Conservation (phyloP, 64 coral and sea anemone genomes). For the Montipora sp. region DNA sequence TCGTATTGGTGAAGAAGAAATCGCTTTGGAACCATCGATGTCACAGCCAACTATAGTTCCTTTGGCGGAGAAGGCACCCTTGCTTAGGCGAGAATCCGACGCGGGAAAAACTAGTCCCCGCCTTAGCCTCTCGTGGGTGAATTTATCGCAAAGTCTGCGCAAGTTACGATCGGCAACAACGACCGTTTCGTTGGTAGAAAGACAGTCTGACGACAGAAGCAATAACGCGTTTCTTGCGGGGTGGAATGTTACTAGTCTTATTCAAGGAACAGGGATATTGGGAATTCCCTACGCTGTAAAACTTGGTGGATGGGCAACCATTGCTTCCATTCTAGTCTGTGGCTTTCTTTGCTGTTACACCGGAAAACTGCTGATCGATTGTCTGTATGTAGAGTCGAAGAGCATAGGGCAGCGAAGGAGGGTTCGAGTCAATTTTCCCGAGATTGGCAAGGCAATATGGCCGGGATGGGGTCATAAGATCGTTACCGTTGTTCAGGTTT, state of each 20-base stretch:
- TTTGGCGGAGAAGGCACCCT: slow-evolving; percentile 1
- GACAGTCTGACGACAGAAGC: slow-evolving; percentile 70
- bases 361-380: slow-evolving; percentile 82
- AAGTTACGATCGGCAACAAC: slow-evolving; percentile 69
- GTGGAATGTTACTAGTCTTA: slow-evolving; percentile 91
- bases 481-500: slow-evolving; percentile 85
- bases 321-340: slow-evolving; percentile 60
- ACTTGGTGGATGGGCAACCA: slow-evolving; percentile 82
- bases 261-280: slow-evolving; percentile 88
- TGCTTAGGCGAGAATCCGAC: not conserved
- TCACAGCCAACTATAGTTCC: slow-evolving; percentile 28
- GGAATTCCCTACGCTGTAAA: slow-evolving; percentile 86
- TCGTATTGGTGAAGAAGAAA: slow-evolving; percentile 6
- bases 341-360: slow-evolving; percentile 88
- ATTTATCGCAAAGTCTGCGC: slow-evolving; percentile 53
- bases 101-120: slow-evolving; percentile 1
- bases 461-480: slow-evolving; percentile 85
- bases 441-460: slow-evolving; percentile 86
- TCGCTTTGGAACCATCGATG: not conserved
- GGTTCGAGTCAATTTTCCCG: slow-evolving; percentile 79
- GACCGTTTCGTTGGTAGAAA: slow-evolving; percentile 70
- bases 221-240: slow-evolving; percentile 79
- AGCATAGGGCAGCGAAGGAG: slow-evolving; percentile 74
- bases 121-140: slow-evolving; percentile 14
- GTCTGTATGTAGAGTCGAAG: slow-evolving; percentile 83